Evolutionary conservation across 37 sponge, comb jelly and placozoan species (phyloP).

Genomic region (Tethya wilhelma): DNA sequence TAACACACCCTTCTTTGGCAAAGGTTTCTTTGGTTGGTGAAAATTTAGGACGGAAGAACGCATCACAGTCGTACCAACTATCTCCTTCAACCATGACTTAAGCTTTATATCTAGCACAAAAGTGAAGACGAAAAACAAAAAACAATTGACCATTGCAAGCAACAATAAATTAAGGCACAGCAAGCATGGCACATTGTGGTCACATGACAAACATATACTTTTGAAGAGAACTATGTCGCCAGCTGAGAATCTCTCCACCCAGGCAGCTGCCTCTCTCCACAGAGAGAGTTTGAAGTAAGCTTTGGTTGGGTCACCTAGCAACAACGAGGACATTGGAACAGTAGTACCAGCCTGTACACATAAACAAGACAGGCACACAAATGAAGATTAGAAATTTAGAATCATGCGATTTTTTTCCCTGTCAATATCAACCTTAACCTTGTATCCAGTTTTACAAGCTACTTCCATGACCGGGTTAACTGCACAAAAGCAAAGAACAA

Average conservation of each 20-base stretch:
- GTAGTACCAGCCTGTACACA: conserved; percentile 45
- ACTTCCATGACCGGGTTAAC: conserved; percentile 50
- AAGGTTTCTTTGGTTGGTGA: conserved; percentile 37
- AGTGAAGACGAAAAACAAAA: background rate
- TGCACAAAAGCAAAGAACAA: conserved; percentile 14
- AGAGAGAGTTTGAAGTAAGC: conserved; percentile 49
- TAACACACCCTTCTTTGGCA: conserved; percentile 13
- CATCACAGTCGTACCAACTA: conserved; percentile 55
- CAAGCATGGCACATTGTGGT: background rate
- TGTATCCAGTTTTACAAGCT: conserved; percentile 7
- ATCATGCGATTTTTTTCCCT: background rate
- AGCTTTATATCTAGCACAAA: conserved; percentile 28
- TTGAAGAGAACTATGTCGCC: conserved; percentile 47
- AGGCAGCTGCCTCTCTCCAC: conserved; percentile 58
- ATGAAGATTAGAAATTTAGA: background rate
- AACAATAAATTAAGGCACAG: background rate
- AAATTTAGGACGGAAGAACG: conserved; percentile 45
- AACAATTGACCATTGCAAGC: background rate
- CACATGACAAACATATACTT: conserved; percentile 16
- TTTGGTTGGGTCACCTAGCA: conserved; percentile 55
- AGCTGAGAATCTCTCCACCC: conserved; percentile 56
- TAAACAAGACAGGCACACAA: too few species aligned
- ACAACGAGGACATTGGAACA: conserved; percentile 49
- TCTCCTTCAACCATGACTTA: conserved; percentile 43
- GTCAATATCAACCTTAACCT: background rate